Base-by-base conservation (phyloP, 2,888 invertebrate species). In the Embidobia sp. region DNA sequence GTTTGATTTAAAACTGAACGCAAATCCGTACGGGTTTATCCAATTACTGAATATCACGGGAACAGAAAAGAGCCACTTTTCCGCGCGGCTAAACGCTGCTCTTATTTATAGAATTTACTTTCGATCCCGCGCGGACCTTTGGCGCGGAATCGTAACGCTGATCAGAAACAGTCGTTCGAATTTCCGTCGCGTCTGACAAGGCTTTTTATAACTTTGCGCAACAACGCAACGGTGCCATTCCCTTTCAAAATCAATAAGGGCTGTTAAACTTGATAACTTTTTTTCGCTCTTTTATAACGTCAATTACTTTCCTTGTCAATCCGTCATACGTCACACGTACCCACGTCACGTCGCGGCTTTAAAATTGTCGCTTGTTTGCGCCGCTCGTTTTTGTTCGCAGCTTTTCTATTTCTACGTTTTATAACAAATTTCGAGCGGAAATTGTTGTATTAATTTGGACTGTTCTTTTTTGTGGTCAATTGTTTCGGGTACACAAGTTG, bases 261-360 rank as follows among this genome's bases (percentile, higher is more conserved):
- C 44, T 48, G 48, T 59, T 59, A 29, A 69, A 64, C 55, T 48
- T 57, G 49, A 10, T 1, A 42, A 57, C 69, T 35, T 77, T 66
- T 48, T 48, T 74, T n/a, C n/a, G n/a, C 66, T 42, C 46, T 61
- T 69, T 66, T 53, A 53, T 57, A 44, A 51, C 53, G 73, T 59
- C 66, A 64, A 48, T 70, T 51, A 63, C 51, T 59, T 63, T 15
- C 18, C 57, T 53, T 67, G 75, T 75, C 75, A 67, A 67, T 75
- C 29, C 27, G 26, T 67, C 67, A 75, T 53, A 63, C 40, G 42
- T 63, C 75, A 61, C 48, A 13, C 16, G 42, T 42, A 46, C 33
- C 11, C 53, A n/a, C 42, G 66, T 73, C 63, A 57, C 44, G 22
- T 61, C 13, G 15, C 4, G 8, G 42, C 37, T 40, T 55, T 63